A percentile compares a stretch with the other conserved stretches of the same genome.
Evolutionary conservation across 2,113 vertebrate species (phyloP).

Genomic region (Passer domesticus): DNA sequence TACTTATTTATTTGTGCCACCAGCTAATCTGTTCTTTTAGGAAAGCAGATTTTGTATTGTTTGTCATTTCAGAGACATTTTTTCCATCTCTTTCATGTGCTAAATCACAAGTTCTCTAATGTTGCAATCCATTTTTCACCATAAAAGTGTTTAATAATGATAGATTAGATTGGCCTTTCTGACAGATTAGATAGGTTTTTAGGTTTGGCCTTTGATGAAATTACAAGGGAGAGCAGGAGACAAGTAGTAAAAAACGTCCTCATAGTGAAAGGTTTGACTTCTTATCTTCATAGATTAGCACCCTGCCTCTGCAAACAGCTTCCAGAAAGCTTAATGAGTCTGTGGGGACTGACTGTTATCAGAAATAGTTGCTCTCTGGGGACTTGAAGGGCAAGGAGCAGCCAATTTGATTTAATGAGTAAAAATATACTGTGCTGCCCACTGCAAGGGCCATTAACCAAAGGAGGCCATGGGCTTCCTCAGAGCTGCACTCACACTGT

Average conservation of each 20-base stretch:
- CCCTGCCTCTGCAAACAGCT: constrained; percentile 44
- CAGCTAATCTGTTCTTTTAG: constrained; percentile 47
- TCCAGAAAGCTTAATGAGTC: constrained; percentile 43
- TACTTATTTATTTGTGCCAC: constrained; percentile 54
- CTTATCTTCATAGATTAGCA: constrained; percentile 70
- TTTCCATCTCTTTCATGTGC: constrained; percentile 49
- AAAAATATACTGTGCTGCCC: constrained; percentile 11
- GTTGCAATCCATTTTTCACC: constrained; percentile 60
- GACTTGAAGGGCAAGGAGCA: constrained; percentile 27
- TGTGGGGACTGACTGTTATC: constrained; percentile 19
- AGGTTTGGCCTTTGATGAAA: constrained; percentile 66
- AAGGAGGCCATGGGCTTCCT: background rate
- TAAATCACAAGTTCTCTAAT: constrained; percentile 57
- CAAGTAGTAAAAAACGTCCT: constrained; percentile 42
- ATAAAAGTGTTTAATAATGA: constrained; percentile 63
- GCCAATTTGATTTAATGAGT: constrained; percentile 43
- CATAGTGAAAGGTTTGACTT: constrained; percentile 42
- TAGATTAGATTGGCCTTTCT: constrained; percentile 67
- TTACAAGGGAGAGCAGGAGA: constrained; percentile 40
- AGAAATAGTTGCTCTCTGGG: background rate
- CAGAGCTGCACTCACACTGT: background rate
- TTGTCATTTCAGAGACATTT: constrained; percentile 52
- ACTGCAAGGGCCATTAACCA: background rate
- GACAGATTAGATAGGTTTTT: constrained; percentile 71
- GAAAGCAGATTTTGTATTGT: constrained; percentile 59